Evolutionary conservation across 2,888 invertebrate genomes (phyloP), one percentile per base, ranked within the genome.

Genomic region (Leptarthrus brevirostris): DNA sequence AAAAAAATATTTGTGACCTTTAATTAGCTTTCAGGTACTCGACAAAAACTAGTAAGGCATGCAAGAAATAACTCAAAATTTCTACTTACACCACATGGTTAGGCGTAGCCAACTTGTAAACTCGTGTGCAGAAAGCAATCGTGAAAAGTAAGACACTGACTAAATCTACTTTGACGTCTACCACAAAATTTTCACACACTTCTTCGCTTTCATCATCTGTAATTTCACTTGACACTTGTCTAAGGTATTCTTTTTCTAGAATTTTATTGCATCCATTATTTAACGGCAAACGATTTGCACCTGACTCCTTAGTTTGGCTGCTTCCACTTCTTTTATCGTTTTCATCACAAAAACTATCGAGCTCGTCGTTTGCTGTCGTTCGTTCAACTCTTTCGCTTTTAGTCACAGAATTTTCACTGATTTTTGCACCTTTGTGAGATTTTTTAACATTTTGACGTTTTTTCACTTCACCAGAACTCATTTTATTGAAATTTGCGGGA

Each of bases 51-150:
- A n/a, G n/a, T n/a, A n/a, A n/a, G n/a, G n/a, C n/a, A n/a, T n/a
- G n/a, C n/a, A n/a, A n/a, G n/a, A n/a, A n/a, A n/a, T n/a, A n/a
- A n/a, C n/a, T n/a, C n/a, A n/a, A n/a, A n/a, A n/a, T n/a, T n/a
- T n/a, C n/a, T 30, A 90, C 95, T 91, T 89, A 97, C 96, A 97
- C 97, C 81, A 97, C 93, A 86, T 93, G 91, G 77, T 89, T 89
- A 0, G 97, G 97, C 81, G 94, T 90, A 77, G 93, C 91, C 53
- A 97, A 86, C 80, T 90, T 90, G 85, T 95, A 95, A 81, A 97
- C 88, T 78, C 97, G 88, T 24, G 95, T 94, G 18, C 87, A 83
- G 72, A 96, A 85, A 52, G 92, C 93, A 77, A 91, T 80, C 12
- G 89, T 74, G 82, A 96, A 90, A 73, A 97, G 86, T 54, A 87